phyloP scores from a whole-genome alignment of 2,888 invertebrate species.

The Melolontha melolontha region DNA sequence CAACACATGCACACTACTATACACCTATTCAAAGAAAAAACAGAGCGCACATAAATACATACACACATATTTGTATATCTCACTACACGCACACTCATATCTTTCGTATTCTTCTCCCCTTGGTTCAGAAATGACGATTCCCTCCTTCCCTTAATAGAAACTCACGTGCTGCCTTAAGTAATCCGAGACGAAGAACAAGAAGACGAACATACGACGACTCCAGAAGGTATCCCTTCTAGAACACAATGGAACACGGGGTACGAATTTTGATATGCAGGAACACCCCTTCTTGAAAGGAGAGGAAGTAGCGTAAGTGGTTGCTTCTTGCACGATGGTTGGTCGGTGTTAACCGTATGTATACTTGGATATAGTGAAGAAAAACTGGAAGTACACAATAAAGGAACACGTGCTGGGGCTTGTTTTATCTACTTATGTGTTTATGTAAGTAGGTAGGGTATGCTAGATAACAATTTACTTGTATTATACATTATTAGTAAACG shows the following conservation, averaged over 20 bases:
- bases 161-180: conserved; percentile 47
- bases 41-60: conserved; percentile 11
- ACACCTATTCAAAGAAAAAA: background rate
- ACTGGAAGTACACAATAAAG: conserved; percentile 23
- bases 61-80: too few species aligned
- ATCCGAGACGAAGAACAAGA: conserved; percentile 44
- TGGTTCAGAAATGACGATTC: background rate
- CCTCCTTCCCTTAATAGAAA: conserved; percentile 7
- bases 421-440: conserved; percentile 13
- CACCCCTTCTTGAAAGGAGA: conserved; percentile 58
- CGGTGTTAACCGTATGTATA: background rate
- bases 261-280: conserved; percentile 43
- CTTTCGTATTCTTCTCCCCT: conserved; percentile 22
- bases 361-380: background rate
- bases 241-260: conserved; percentile 49
- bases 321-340: conserved; percentile 30
- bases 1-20: background rate
- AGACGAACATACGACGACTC: too few species aligned
- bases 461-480: too few species aligned
- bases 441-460: too few species aligned
- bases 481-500: too few species aligned
- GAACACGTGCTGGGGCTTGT: conserved; percentile 34
- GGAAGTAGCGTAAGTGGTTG: conserved; percentile 61
- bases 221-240: conserved; percentile 35
- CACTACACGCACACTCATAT: conserved; percentile 12